phyloP scores from a whole-genome alignment of 2,888 invertebrate species.

The Octonoba sinensis region DNA sequence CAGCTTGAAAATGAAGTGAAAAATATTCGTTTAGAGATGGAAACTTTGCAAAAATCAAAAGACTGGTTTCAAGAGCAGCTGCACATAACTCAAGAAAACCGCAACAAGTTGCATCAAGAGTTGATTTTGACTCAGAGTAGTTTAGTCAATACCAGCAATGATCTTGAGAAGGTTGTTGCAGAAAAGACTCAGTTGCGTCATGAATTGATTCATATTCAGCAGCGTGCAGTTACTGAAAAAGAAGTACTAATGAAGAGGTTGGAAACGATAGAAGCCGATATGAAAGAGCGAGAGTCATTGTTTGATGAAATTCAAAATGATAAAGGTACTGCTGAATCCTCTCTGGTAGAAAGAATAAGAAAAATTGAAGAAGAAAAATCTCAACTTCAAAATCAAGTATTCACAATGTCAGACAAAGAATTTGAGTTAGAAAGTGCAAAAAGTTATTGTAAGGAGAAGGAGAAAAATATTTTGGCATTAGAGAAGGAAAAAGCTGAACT shows the following conservation, averaged over 20 bases:
- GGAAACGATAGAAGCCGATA: conserved; percentile 73
- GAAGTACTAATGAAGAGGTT: conserved; percentile 72
- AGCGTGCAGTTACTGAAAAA: conserved; percentile 72
- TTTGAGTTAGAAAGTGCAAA: conserved; percentile 70
- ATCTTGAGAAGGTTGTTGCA: conserved; percentile 71
- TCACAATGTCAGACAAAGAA: conserved; percentile 70
- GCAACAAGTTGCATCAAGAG: conserved; percentile 71
- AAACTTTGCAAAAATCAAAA: conserved; percentile 71
- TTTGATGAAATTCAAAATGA: conserved; percentile 72
- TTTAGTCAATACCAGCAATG: conserved; percentile 68
- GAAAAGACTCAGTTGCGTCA: conserved; percentile 70
- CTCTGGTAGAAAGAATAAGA: conserved; percentile 69
- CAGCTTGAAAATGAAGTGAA: conserved; percentile 71
- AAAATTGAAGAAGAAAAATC: conserved; percentile 71
- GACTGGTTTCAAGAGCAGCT: conserved; percentile 73
- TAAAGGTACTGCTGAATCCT: conserved; percentile 70
- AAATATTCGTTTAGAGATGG: conserved; percentile 70
- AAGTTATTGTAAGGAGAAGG: conserved; percentile 70
- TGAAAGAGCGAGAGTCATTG: conserved; percentile 73
- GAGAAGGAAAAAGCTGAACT: conserved; percentile 71
- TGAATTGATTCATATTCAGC: conserved; percentile 71
- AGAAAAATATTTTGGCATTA: conserved; percentile 69
- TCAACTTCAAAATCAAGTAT: conserved; percentile 68
- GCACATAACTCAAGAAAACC: conserved; percentile 70
- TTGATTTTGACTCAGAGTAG: conserved; percentile 70